These are phyloP conservation scores for Philypnodon macrostomus DNA, from an alignment of 2,797 vertebrate genomes.

Conservation along the genomic window DNA sequence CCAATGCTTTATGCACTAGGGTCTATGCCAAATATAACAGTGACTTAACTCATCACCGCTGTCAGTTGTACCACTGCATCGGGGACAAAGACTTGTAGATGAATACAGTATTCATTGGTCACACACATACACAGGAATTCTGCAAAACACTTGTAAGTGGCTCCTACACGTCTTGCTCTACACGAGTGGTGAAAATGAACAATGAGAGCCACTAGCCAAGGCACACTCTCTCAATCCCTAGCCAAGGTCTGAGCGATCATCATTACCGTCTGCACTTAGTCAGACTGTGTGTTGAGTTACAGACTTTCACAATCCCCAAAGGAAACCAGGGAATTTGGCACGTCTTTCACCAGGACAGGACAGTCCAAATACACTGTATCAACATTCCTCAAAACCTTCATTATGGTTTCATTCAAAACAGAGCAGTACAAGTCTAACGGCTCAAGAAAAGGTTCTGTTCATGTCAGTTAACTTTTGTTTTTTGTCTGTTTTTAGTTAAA, in stretches of 20 bases:
- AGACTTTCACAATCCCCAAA: slow-evolving; percentile 68
- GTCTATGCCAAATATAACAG: too few relatives aligned
- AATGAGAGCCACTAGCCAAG: slow-evolving; percentile 55
- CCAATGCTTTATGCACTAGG: too few relatives aligned
- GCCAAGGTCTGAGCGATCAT: slow-evolving; percentile 69
- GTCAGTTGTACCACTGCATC: slow-evolving; percentile 17
- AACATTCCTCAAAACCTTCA: slow-evolving; percentile 47
- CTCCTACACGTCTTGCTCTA: slow-evolving; percentile 16
- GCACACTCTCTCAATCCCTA: slow-evolving; percentile 48
- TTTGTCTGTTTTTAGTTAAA: slow-evolving; percentile 10
- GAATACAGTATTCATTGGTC: too few relatives aligned
- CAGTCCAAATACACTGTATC: slow-evolving; percentile 62
- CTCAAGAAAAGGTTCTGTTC: slow-evolving; percentile 16
- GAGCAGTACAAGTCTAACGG: slow-evolving; percentile 15
- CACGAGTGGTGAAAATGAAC: slow-evolving; percentile 41
- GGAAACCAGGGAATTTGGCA: slow-evolving; percentile 65
- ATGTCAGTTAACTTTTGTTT: slow-evolving; percentile 34
- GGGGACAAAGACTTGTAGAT: too few relatives aligned
- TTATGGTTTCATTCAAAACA: slow-evolving; percentile 55
- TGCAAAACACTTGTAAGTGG: too few relatives aligned
- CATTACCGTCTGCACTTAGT: slow-evolving; percentile 65
- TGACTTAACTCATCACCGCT: too few relatives aligned
- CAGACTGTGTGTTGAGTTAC: slow-evolving; percentile 61
- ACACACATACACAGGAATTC: slow-evolving; percentile 45
- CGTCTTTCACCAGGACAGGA: slow-evolving; percentile 49